These are phyloP conservation scores for Mesoligia furuncula DNA, from an alignment of 2,888 invertebrate genomes.

Conservation along the genomic window DNA sequence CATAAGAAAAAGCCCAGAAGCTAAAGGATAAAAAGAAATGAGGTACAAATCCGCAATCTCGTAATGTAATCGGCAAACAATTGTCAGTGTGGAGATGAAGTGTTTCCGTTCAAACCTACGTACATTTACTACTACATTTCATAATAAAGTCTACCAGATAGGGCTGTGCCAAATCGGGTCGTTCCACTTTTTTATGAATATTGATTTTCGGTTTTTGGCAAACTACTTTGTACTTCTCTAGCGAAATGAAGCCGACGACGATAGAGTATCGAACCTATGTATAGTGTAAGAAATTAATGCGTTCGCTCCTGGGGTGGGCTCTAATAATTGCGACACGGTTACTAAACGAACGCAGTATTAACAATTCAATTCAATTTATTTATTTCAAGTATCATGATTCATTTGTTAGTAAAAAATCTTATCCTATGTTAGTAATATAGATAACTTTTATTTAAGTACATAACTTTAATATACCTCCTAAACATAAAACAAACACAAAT, in stretches of 20 bases:
- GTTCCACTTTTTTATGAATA: background rate
- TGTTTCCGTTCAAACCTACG: conserved; percentile 67
- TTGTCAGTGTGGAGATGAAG: conserved; percentile 72
- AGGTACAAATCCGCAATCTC: conserved; percentile 38
- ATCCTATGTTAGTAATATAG: no score
- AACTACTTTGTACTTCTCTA: background rate
- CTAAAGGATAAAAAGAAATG: conserved; percentile 17
- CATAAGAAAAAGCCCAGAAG: background rate
- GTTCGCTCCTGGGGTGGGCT: background rate
- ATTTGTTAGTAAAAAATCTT: no score
- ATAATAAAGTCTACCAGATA: conserved; percentile 32
- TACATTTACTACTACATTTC: conserved; percentile 39
- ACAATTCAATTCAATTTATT: no score
- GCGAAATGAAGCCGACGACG: background rate
- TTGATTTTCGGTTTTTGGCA: background rate
- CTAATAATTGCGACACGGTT: no score
- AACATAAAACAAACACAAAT: no score
- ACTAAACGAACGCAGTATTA: no score
- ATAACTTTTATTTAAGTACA: no score
- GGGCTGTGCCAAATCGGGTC: conserved; percentile 26
- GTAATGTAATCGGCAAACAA: conserved; percentile 66
- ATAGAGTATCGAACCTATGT: no score
- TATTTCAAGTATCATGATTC: no score
- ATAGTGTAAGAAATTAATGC: background rate
- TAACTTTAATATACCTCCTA: no score